A percentile compares a stretch with the other conserved stretches of the same genome.
Evolutionary conservation across 2,888 invertebrate genomes (phyloP).

Genomic region (Andrena chrysosceles): DNA sequence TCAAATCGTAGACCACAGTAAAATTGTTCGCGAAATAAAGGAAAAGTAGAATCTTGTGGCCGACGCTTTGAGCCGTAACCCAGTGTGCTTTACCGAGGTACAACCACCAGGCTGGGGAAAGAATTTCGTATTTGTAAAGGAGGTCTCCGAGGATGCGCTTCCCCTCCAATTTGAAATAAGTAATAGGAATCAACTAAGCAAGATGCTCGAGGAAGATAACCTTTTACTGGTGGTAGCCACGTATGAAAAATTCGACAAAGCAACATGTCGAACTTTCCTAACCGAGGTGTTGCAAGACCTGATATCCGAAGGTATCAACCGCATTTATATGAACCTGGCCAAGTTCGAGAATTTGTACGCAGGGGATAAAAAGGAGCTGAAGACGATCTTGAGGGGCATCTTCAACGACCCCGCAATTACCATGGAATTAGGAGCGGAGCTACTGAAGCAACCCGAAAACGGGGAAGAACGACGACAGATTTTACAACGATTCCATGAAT

Average conservation of each 20-base stretch:
- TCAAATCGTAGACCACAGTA: not conserved
- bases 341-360: not conserved
- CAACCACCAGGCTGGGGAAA: not conserved
- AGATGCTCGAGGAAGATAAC: not conserved
- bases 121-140: not conserved
- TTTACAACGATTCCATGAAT: too few species aligned
- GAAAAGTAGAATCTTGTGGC: conserved; percentile 67
- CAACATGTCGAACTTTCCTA: not conserved
- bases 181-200: not conserved
- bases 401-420: conserved; percentile 1
- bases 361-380: not conserved
- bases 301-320: conserved; percentile 1
- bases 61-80: conserved; percentile 64
- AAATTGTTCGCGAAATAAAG: conserved; percentile 38
- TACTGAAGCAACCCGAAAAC: too few species aligned
- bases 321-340: not conserved
- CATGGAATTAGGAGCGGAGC: not conserved
- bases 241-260: not conserved
- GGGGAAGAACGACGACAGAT: too few species aligned
- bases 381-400: not conserved
- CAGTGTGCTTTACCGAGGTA: not conserved
- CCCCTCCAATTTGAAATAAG: not conserved
- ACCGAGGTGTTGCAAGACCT: not conserved
- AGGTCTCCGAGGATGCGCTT: not conserved
- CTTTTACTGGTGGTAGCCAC: not conserved